Conservation (phyloP, 2,888 invertebrate species). For the Glaucopsyche alexis region DNA sequence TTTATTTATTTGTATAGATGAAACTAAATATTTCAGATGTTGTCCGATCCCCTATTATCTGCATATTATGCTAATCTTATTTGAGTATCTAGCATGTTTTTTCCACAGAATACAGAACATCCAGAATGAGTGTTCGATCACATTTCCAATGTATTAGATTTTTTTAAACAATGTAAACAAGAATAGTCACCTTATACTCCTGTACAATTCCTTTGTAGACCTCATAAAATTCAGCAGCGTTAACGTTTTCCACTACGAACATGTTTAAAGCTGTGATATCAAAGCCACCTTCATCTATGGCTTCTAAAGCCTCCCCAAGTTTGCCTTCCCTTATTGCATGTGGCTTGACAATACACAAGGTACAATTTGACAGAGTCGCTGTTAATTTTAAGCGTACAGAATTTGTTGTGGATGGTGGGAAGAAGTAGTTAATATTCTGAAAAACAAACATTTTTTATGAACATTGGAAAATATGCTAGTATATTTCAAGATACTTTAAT, state of each 20-base stretch:
- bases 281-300: slow-evolving; percentile 88
- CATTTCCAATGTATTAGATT: background rate
- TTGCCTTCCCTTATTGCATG: slow-evolving; percentile 90
- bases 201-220: slow-evolving; percentile 94
- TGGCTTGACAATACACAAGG: slow-evolving; percentile 93
- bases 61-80: too few relatives aligned
- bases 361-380: slow-evolving; percentile 83
- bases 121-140: too few relatives aligned
- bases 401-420: slow-evolving; percentile 66
- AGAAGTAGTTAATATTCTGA: slow-evolving; percentile 83
- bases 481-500: background rate
- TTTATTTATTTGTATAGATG: too few relatives aligned
- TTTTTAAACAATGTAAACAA: background rate
- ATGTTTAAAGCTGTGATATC: slow-evolving; percentile 89
- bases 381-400: slow-evolving; percentile 71
- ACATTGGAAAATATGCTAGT: background rate
- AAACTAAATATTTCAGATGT: too few relatives aligned
- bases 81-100: too few relatives aligned
- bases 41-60: too few relatives aligned
- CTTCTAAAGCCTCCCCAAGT: slow-evolving; percentile 83
- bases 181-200: slow-evolving; percentile 82
- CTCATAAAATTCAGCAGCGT: slow-evolving; percentile 95
- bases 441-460: slow-evolving; percentile 39
- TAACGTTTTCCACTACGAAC: slow-evolving; percentile 87
- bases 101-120: too few relatives aligned